Evolutionary conservation across 2,113 vertebrate species (phyloP).

Genomic region (Tor tambroides): DNA sequence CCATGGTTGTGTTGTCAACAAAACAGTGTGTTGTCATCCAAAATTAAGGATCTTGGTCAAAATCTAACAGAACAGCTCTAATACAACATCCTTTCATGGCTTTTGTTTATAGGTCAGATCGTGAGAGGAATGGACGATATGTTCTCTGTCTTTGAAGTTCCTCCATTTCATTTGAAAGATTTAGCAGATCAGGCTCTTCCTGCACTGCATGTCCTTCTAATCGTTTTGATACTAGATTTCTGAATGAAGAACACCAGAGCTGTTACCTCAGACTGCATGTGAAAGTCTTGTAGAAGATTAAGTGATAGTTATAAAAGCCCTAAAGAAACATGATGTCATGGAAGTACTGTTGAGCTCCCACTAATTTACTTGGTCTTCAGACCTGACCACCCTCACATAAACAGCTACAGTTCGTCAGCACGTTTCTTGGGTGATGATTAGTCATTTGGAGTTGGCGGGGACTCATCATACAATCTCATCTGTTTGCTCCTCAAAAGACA

Average conservation of each 20-base stretch:
- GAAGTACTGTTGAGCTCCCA: constrained; percentile 25
- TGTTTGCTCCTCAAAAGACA: neutral
- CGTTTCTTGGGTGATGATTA: constrained; percentile 26
- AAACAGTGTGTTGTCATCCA: constrained; percentile 9
- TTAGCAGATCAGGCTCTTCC: constrained; percentile 4
- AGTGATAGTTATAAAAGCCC: constrained; percentile 34
- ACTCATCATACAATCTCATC: neutral
- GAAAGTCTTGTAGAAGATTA: constrained; percentile 40
- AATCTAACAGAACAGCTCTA: neutral
- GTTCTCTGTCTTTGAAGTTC: constrained; percentile 21
- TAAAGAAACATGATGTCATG: constrained; percentile 46
- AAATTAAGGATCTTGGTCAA: neutral
- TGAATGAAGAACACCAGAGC: constrained; percentile 12
- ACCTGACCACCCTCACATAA: neutral
- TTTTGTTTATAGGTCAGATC: constrained; percentile 39
- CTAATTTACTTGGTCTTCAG: neutral
- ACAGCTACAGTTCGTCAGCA: neutral
- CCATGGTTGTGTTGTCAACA: neutral
- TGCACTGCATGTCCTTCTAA: constrained; percentile 34
- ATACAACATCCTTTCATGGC: neutral
- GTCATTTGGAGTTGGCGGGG: neutral
- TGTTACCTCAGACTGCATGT: neutral
- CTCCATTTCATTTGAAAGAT: constrained; percentile 18
- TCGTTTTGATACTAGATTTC: constrained; percentile 1
- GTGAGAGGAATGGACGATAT: constrained; percentile 20